phyloP scores from a whole-genome alignment of 2,797 vertebrate genomes.

The Gymnopithys bicolor region DNA sequence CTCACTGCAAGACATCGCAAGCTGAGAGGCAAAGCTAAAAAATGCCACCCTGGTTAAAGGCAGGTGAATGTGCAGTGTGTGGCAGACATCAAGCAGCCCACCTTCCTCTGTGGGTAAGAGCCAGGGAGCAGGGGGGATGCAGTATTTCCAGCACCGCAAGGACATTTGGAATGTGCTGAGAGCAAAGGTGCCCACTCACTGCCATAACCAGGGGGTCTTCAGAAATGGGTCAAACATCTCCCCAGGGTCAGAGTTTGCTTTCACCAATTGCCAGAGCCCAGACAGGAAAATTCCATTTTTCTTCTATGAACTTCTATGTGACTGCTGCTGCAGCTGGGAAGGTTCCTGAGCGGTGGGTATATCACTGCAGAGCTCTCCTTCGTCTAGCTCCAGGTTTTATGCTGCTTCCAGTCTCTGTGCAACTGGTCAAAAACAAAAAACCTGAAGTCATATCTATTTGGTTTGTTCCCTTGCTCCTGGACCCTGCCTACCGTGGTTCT shows the following conservation, averaged over 20 bases:
- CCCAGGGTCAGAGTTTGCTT: background rate
- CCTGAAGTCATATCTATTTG: background rate
- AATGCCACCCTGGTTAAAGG: slow-evolving; percentile 3
- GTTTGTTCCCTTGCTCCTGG: background rate
- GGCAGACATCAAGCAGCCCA: background rate
- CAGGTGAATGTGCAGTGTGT: rapidly evolving
- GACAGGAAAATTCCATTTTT: background rate
- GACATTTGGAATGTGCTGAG: rapidly evolving
- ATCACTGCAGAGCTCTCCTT: background rate
- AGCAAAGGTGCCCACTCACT: rapidly evolving
- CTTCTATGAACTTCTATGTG: background rate
- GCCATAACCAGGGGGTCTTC: background rate
- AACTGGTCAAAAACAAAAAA: background rate
- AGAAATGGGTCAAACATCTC: background rate
- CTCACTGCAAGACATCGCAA: background rate
- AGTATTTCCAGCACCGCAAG: rapidly evolving
- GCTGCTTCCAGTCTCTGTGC: background rate
- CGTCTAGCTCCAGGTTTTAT: background rate
- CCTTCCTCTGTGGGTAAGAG: background rate
- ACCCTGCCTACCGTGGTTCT: rapidly evolving
- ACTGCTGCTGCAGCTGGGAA: background rate
- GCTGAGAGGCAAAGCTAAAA: slow-evolving; percentile 1
- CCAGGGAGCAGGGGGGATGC: rapidly evolving
- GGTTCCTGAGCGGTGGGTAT: background rate
- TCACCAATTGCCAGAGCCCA: background rate